Evolutionary conservation across 2,797 vertebrate species (phyloP).

Genomic region (Falco biarmicus): DNA sequence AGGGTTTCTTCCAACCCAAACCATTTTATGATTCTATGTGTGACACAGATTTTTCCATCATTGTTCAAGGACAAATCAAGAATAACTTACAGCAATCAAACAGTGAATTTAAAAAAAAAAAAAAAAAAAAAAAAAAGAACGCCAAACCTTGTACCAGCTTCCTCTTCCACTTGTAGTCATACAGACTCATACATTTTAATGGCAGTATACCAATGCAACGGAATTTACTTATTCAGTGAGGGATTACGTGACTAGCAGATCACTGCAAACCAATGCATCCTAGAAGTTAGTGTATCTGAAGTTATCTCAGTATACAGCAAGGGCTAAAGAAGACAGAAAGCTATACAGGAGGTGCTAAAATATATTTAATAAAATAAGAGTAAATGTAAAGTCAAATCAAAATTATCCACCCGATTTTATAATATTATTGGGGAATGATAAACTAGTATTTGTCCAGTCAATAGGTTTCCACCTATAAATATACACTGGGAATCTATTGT

Average conservation of each 20-base stretch:
- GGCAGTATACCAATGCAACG: not conserved
- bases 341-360: not conserved
- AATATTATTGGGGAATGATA: not conserved
- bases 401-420: not conserved
- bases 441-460: not conserved
- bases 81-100: conserved; percentile 70
- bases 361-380: not conserved
- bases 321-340: conserved; percentile 15
- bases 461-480: not conserved
- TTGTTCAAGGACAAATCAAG: conserved; percentile 66
- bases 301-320: conserved; percentile 26
- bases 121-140: too few relatives aligned
- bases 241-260: not conserved
- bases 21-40: not conserved
- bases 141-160: not conserved
- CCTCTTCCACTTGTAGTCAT: not conserved
- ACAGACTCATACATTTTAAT: not conserved
- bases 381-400: not conserved
- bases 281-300: not conserved
- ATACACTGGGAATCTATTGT: not conserved
- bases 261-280: conserved; percentile 33
- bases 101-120: conserved; percentile 50
- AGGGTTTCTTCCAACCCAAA: too few relatives aligned
- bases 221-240: not conserved
- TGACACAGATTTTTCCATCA: conserved; percentile 53